Evolutionary conservation across 2,888 invertebrate genomes (phyloP).

Genomic region (Euzophera pinguis): DNA sequence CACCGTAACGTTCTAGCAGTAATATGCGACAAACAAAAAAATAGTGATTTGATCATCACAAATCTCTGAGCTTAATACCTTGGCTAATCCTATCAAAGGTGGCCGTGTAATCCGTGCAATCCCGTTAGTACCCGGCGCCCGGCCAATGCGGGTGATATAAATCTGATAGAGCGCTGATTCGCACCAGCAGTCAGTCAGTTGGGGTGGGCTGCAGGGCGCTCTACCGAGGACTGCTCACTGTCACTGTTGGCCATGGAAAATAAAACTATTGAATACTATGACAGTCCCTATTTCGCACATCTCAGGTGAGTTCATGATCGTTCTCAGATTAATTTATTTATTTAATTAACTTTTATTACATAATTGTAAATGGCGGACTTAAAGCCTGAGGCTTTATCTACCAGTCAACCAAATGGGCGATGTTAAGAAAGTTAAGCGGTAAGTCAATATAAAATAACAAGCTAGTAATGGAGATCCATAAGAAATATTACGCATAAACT

Average conservation of each 20-base stretch:
- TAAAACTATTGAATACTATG: conserved; percentile 49
- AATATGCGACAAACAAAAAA: conserved; percentile 13
- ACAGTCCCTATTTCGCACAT: conserved; percentile 63
- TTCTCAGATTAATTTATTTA: too few relatives aligned
- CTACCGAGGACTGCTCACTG: conserved; percentile 75
- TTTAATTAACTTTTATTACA: too few relatives aligned
- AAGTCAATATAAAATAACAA: too few relatives aligned
- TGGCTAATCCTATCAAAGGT: conserved; percentile 67
- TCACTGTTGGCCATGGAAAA: conserved; percentile 52
- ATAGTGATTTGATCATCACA: conserved; percentile 43
- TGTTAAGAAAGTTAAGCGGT: too few relatives aligned
- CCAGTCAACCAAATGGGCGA: too few relatives aligned
- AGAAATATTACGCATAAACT: too few relatives aligned
- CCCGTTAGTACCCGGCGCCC: conserved; percentile 43
- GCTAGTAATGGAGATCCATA: too few relatives aligned
- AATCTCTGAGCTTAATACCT: conserved; percentile 58
- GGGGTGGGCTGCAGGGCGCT: conserved; percentile 50
- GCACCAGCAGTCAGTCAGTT: conserved; percentile 71
- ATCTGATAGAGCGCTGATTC: conserved; percentile 29
- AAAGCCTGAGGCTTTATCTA: too few relatives aligned
- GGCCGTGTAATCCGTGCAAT: conserved; percentile 57
- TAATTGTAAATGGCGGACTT: too few relatives aligned
- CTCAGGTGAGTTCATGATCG: conserved; percentile 47
- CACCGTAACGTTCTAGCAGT: too few relatives aligned
- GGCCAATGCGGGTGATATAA: conserved; percentile 49